Conservation (phyloP, 2,797 vertebrate species). For the Bovichtus variegatus region DNA sequence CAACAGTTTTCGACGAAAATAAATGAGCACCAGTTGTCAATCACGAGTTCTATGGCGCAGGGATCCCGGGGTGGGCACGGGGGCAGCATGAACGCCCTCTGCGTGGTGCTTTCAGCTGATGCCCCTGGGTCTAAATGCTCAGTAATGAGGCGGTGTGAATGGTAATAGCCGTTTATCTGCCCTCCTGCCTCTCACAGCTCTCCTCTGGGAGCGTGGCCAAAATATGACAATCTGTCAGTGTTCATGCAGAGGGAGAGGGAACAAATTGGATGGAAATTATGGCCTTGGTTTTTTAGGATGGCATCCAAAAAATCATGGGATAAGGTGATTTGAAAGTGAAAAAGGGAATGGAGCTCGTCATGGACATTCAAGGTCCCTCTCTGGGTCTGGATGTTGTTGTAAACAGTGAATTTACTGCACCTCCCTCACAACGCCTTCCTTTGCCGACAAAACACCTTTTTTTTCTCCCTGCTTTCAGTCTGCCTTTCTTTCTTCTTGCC, state of each 20-base stretch:
- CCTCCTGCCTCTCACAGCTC: conserved; percentile 78
- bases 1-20: not conserved
- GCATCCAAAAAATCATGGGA: conserved; percentile 74
- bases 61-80: conserved; percentile 31
- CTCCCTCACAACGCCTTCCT: conserved; percentile 59
- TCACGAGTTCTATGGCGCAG: conserved; percentile 38
- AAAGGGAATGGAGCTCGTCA: conserved; percentile 64
- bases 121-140: conserved; percentile 79
- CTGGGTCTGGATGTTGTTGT: conserved; percentile 61
- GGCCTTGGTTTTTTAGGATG: conserved; percentile 80
- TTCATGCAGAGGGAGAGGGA: conserved; percentile 74
- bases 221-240: conserved; percentile 85
- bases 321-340: conserved; percentile 83
- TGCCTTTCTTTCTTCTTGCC: conserved; percentile 46
- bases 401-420: conserved; percentile 72
- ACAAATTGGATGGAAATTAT: conserved; percentile 84
- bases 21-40: conserved; percentile 52
- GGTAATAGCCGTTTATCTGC: conserved; percentile 83
- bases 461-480: conserved; percentile 34
- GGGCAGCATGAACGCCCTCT: conserved; percentile 47
- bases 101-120: conserved; percentile 50
- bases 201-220: conserved; percentile 82
- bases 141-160: conserved; percentile 80
- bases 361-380: conserved; percentile 79
- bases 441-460: conserved; percentile 61